These are phyloP conservation scores for Cyphomyrus plagiostoma DNA, from an alignment of 2,113 vertebrate genomes.

Conservation along the genomic window DNA sequence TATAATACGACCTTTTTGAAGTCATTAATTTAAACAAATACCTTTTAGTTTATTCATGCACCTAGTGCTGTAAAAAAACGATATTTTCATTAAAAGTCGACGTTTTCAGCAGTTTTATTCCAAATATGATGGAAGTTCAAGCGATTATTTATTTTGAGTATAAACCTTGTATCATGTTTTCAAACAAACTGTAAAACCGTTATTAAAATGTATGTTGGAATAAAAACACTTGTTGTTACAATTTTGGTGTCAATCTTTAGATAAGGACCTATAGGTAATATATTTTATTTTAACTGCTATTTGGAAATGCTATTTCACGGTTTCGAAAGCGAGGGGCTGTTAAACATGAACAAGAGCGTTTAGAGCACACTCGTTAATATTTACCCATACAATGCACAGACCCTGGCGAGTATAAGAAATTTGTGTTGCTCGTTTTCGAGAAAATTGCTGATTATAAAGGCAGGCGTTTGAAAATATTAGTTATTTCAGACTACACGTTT, in stretches of 20 bases:
- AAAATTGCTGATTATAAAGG: background rate
- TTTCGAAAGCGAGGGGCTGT: background rate
- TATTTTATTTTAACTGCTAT: constrained; percentile 44
- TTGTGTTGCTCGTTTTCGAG: constrained; percentile 7
- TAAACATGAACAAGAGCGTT: background rate
- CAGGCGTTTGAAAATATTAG: background rate
- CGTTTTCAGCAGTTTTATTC: constrained; percentile 96
- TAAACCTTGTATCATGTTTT: constrained; percentile 92
- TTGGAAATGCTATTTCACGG: background rate
- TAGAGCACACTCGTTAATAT: constrained; percentile 4
- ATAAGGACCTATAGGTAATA: constrained; percentile 52
- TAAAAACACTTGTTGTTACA: constrained; percentile 71
- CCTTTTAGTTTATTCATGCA: constrained; percentile 96
- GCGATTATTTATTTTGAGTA: constrained; percentile 98
- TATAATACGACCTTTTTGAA: constrained; percentile 90
- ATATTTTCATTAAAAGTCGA: constrained; percentile 97
- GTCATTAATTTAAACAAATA: constrained; percentile 97
- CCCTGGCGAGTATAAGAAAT: background rate
- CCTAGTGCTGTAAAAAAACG: constrained; percentile 80
- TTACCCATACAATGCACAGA: constrained; percentile 4
- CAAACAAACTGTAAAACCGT: constrained; percentile 62
- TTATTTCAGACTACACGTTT: background rate
- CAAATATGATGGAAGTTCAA: constrained; percentile 84
- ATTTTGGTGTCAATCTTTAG: constrained; percentile 67
- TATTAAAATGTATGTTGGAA: constrained; percentile 68